Evolutionary conservation across 2,888 invertebrate genomes (phyloP), one percentile per base, ranked within the genome.

Genomic region (Harpagoxenus sublaevis): DNA sequence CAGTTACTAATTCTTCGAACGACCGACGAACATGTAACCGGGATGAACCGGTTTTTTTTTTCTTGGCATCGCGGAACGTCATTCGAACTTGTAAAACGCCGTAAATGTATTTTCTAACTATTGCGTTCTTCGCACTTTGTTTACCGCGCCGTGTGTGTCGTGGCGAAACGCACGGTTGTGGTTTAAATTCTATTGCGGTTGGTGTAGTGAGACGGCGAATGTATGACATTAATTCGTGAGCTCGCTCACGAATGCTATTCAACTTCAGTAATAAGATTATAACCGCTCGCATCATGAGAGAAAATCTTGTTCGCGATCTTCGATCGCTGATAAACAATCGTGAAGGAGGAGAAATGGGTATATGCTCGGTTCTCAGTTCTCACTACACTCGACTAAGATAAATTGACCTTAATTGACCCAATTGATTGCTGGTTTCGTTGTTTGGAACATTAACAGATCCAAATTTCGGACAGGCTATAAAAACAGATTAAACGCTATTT

Each of bases 1-100:
- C 78, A 53, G 84, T 84, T 84, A 85, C 85, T 89, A 89, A 89
- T 89, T 84, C 87, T 75, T 65, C 86, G 63, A 86, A 85, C 77
- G 87, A 88, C 81, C 70, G 82, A 42, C 31, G 75, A 70, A 57
- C 55, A 15, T 31, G 70, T 57, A 83, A 83, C 79, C 35, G 53
- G 48, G 1, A 81, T 23, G 6, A 42, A 71, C 18, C 18, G 65
- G 35, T 45, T 31, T 45, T 73, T 48, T 48, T 62, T 53, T 23
- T 12, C 12, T 3, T 4, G 12, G 4, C 53, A 18, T 51, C 45
- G n/a, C 62, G 9, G 45, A 84, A 66, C 53, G 62, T 28, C 31
- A 18, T 12, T 28, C 31, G 45, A 83, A 83, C 77, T 87, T 86
- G 73, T 85, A 74, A 87, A 86, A 73, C 82, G 15, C 28, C 15